Evolutionary conservation across 1,140 invertebrate species (phyloP), one percentile per base, ranked within the genome.

Genomic region (Drosophila busckii): DNA sequence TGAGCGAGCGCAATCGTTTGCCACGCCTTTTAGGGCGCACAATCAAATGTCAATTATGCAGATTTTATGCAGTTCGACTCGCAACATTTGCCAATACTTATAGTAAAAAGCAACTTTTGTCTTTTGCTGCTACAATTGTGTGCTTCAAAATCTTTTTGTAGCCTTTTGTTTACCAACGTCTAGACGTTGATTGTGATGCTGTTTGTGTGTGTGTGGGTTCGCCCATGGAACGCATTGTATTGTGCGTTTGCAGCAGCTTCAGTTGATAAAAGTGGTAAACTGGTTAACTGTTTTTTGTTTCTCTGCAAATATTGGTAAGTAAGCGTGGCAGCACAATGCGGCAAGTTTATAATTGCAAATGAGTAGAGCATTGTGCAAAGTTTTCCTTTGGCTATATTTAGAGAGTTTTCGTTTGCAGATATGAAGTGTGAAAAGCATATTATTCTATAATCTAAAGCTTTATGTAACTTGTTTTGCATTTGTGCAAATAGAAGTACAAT

Each of bases 101-200:
- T n/a, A 46, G 25, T 22, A 37, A 59, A 25, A 12, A 48, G 41
- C 68, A 32, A 53, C 60, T 60, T 70, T 60, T 66, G 12, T 16
- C 49, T 45, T 13, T 23, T 13, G 42, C 42, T 22, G 37, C 13
- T 13, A 29, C 22, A 61, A 56, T 65, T 56, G n/a, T 58, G 55
- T 78, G 62, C 55, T 58, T 34, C 15, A 40, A 48, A 62, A 70
- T 49, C 70, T 73, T 69, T 73, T 75, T n/a, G n/a, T n/a, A n/a
- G 70, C 69, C 46, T 26, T 67, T 71, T 78, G 71, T 78, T 78
- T 78, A 68, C 71, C 68, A 71, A 73, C 41, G 71, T 78, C 71
- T 78, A 78, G 71, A 78, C 71, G 35, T 63, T 48, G 52, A 66
- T 78, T 70, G 68, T 80, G 68, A 80, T 42, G n/a, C n/a, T n/a